Evolutionary conservation across 2,797 vertebrate genomes (phyloP), one percentile per base, ranked within the genome.

Genomic region (Tiaroga cobitis): DNA sequence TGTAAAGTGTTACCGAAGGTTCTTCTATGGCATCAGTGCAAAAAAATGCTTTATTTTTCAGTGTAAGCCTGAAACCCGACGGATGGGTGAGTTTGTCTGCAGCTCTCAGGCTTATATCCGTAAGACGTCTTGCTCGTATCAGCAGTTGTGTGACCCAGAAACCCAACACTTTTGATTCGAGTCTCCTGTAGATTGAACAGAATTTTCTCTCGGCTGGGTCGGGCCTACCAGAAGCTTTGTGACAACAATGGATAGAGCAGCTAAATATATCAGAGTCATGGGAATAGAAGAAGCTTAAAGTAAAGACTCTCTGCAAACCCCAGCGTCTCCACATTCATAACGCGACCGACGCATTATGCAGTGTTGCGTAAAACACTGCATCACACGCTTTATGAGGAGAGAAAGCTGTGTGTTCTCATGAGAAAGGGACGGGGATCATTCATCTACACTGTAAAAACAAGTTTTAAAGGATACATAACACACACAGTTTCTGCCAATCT

Each of bases 61-160:
- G 34, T 3, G 34, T 43, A 7, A 21, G 73, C 13, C 49, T 15
- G 73, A 11, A 75, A 8, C 1, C 24, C 39, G 73, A 86, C 24
- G 3, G 29, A 46, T 8, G 3, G 6, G 6, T 2, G 26, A 29
- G 61, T 63, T 63, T 15, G 15, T 32, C 26, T 63, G 61, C n/a
- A 7, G 7, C 70, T 9, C 41, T 29, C 41, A 2, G n/a, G 18
- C 13, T 75, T 24, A 34, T 21, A 21, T 54, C 49, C 4, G 8
- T 21, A 3, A 26, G 37, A 3, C 76, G 2, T 39, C 54, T 43
- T 92, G 91, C 85, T 87, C 84, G 54, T 91, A 90, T 93, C 91
- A 91, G 90, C 92, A 92, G 88, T 93, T 91, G 93, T 87, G 90
- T 94, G 94, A 94, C 94, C 94, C 92, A 95, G 93, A 95, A 95